Percentiles rank a stretch among this genome's conserved stretches.
Conservation (phyloP, 1,140 invertebrate species). For the Tetramorium alpestre region DNA sequence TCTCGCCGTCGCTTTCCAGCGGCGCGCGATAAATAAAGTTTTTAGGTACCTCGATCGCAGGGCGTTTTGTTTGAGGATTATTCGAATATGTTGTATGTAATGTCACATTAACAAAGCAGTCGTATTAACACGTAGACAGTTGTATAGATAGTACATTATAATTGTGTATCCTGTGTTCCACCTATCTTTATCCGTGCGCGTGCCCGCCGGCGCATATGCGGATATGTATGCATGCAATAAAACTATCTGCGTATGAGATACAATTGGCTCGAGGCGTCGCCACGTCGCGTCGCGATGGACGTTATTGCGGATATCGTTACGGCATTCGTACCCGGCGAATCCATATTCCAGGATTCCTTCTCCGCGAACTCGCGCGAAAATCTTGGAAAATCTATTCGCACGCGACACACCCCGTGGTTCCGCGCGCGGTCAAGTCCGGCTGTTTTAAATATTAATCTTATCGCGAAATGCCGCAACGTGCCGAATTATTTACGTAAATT, state of each 20-base stretch:
- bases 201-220: neutral
- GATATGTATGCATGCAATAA: slow-evolving; percentile 48
- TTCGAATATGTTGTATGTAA: neutral
- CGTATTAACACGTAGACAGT: slow-evolving; percentile 4
- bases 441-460: slow-evolving; percentile 12
- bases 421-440: neutral
- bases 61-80: neutral
- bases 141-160: slow-evolving; percentile 40
- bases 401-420: neutral
- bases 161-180: slow-evolving; percentile 39
- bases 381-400: neutral
- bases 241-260: slow-evolving; percentile 49
- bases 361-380: neutral
- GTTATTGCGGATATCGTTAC: slow-evolving; percentile 53
- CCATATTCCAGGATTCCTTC: slow-evolving; percentile 41
- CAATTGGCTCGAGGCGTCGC: slow-evolving; percentile 50
- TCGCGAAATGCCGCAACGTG: neutral
- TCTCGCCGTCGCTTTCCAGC: neutral
- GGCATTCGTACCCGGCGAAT: neutral
- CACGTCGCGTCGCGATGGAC: slow-evolving; percentile 1
- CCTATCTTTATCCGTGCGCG: slow-evolving; percentile 31
- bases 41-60: neutral
- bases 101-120: slow-evolving; percentile 20
- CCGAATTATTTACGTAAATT: slow-evolving; percentile 48
- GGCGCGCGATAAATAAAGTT: neutral